phyloP scores from a whole-genome alignment of 2,888 invertebrate genomes.

The Scaptomyza parva region DNA sequence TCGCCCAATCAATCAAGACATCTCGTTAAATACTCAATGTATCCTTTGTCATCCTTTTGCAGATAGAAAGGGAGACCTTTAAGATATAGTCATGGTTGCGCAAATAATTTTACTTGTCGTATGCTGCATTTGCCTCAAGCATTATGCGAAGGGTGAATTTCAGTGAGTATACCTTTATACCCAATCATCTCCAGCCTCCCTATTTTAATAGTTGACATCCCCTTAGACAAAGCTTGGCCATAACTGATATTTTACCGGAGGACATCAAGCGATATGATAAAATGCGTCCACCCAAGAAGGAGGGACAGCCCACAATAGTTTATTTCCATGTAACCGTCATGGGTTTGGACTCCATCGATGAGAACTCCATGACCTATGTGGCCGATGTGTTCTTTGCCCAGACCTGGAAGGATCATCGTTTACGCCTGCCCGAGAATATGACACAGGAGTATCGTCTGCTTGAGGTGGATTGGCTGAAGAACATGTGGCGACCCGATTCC shows the following conservation, averaged over 20 bases:
- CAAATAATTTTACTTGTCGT: conserved; percentile 82
- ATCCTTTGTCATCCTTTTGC: conserved; percentile 42
- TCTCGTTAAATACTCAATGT: conserved; percentile 13
- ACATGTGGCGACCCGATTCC: conserved; percentile 97
- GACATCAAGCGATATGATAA: conserved; percentile 95
- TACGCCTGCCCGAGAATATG: conserved; percentile 95
- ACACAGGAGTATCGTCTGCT: conserved; percentile 94
- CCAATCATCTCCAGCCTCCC: no score
- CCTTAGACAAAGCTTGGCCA: conserved; percentile 88
- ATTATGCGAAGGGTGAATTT: conserved; percentile 82
- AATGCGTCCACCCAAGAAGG: conserved; percentile 96
- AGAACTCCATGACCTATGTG: conserved; percentile 97
- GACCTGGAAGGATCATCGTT: conserved; percentile 95
- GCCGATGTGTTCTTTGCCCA: conserved; percentile 97
- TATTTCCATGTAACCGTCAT: conserved; percentile 97
- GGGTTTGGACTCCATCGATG: conserved; percentile 97
- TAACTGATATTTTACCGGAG: conserved; percentile 93
- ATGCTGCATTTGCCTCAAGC: conserved; percentile 82
- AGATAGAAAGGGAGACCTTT: conserved; percentile 1
- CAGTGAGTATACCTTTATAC: conserved; percentile 78
- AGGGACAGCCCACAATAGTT: conserved; percentile 94
- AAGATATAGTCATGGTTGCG: conserved; percentile 79
- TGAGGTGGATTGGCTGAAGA: conserved; percentile 95
- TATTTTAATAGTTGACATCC: background rate
- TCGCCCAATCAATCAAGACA: conserved; percentile 34